Evolutionary conservation across 2,113 vertebrate genomes (phyloP), one percentile per base, ranked within the genome.

Genomic region (Alethe castanea): DNA sequence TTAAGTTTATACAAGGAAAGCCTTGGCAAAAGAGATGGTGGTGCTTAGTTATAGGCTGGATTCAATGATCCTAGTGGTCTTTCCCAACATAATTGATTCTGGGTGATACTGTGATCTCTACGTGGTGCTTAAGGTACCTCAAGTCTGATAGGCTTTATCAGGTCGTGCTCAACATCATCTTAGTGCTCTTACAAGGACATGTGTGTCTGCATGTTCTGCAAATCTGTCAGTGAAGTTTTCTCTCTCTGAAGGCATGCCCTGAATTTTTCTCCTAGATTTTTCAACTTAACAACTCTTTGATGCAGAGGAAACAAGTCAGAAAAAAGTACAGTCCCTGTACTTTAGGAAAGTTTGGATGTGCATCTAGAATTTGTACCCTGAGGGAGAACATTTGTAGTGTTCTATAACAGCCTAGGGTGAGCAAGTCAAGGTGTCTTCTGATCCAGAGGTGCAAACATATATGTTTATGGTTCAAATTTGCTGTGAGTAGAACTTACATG

Each of bases 131-230:
- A 40, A 80, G 26, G 54, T 59, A 50, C 44, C 25, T 66, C 1
- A 0, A 13, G 25, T 48, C 29, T 54, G 17, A 28, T 10, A 67
- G 22, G 14, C 11, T 11, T 62, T 60, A 22, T 26, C 29, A 91
- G 52, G 28, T 78, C 38, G 42, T 0, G 3, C 10, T 79, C 53
- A 69, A 11, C 2, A 1, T 15, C 2, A 0, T 29, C 19, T 48
- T 48, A 31, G 19, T 20, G 19, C 11, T 76, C 45, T 53, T 72
- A 15, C 13, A 31, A 53, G 25, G 36, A 53, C 15, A 7, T 14
- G 2, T 15, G 2, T 15, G 31, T 72, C 42, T 61, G 47, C 5
- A 14, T 77, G 20, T 52, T 42, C 45, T 79, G 42, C 14, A 61
- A 38, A 65, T 22, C 28, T 36, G 18, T 36, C 61, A 45, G 31